Evolutionary conservation across 2,888 invertebrate genomes (phyloP), one percentile per base, ranked within the genome.

Genomic region (Coenonympha glycerion): DNA sequence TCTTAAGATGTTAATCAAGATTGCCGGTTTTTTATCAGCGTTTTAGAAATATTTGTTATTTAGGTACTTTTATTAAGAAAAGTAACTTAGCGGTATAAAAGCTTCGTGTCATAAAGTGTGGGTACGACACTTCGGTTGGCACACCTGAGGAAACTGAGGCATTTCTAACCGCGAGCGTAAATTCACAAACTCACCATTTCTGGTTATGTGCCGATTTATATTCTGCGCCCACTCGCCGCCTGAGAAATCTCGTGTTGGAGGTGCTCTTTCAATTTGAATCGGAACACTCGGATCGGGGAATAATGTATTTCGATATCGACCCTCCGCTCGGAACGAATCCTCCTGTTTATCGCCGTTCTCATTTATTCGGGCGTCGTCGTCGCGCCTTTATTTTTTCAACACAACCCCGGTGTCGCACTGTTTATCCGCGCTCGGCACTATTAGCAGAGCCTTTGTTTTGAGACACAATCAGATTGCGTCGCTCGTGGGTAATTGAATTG

Each of bases 181-280:
- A 83, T 84, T 83, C 81, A 76, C 79, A 79, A 79, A 76, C 79
- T 79, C 84, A 81, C 80, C 77, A 81, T 81, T 82, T 79, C 83
- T 82, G 79, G 84, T 85, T 87, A 87, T 87, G 79, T 79, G 84
- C 75, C 85, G 84, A 87, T 87, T 86, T 87, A 87, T 87, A 86
- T 87, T 87, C 86, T 79, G 82, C 78, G 80, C 85, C 84, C 83
- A 85, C 84, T 85, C 85, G 82, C 84, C 81, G 85, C 74, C 86
- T 81, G 79, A 86, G 84, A 85, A 86, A 87, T 87, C 86, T 87
- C 83, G 82, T 85, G 87, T 86, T 81, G 82, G 79, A 83, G 85
- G 85, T 85, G 87, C 87, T 87, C 87, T 87, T 87, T 87, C 87
- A 86, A 87, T 87, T 87, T 87, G 86, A 87, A 87, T 85, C 86